Evolutionary conservation across 1,140 invertebrate species (phyloP), one percentile per base, ranked within the genome.

Genomic region (Monomorium pharaonis): DNA sequence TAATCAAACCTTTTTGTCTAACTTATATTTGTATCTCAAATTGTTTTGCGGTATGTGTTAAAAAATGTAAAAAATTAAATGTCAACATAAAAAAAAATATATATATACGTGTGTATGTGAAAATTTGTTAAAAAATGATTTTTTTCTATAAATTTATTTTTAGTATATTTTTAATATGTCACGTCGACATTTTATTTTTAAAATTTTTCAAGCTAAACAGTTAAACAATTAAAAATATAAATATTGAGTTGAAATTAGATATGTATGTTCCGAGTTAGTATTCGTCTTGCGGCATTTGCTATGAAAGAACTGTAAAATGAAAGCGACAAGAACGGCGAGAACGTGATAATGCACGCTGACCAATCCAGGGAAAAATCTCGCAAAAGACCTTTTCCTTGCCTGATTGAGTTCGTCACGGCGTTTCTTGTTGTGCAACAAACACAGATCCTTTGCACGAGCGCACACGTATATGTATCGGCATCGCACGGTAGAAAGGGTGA

Each of bases 321-420:
- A 77, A 3, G 5, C 16, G 58, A 81, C 24, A 54, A 18, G 33
- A 54, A 69, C 1, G 24, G 21, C 6, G 16, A 27, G 47, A 6
- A 63, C n/a, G 65, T 49, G 47, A 69, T 62, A 12, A 24, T 54
- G 56, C n/a, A 47, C 51, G 21, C 10, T 49, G 63, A 56, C 49
- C 18, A n/a, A 9, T 30, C 18, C 18, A 42, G 16, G 18, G 30
- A 74, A 85, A 60, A 72, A 47, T 63, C 69, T 54, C 44, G 16
- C 21, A 5, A 63, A n/a, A 21, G 63, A 51, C 76, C 69, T 72
- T 76, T 62, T 90, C 81, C 86, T 90, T 90, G 85, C 77, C 60
- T 90, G 89, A 90, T 90, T 90, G 83, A 86, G 60, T 90, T 90
- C 76, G 70, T 78, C 54, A 42, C 33, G n/a, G 56, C 63, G 65